Evolutionary conservation across 1,140 invertebrate genomes (phyloP), one percentile per base, ranked within the genome.

Genomic region (Drosophila trapezifrons): DNA sequence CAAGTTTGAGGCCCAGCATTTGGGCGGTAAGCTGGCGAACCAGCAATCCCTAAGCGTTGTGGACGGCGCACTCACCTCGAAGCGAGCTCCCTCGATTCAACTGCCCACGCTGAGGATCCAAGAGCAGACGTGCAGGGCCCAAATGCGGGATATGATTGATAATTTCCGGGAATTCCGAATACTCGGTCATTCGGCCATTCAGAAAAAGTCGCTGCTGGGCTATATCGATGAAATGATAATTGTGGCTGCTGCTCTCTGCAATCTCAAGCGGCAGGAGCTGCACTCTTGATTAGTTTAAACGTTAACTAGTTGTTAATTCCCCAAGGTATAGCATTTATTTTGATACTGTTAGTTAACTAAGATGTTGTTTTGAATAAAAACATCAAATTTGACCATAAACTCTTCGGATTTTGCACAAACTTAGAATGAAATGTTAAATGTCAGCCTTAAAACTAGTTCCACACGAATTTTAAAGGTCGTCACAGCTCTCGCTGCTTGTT

Each of bases 151-250:
- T 7, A 72, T 70, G 51, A 73, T 92, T n/a, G 73, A 83, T 46
- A 37, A 42, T 10, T 52, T 92, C 22, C 67, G 90, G 18, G 80
- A 91, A 20, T 92, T 86, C 46, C 78, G 80, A 37, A 69, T 92
- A 15, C 56, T 92, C 10, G 80, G 80, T 27, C 83, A 90, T n/a
- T 77, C 76, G 22, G 77, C 83, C 8, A 70, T 92, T 42, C 55
- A 83, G 38, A 77, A 92, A 27, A 62, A 78, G 6, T 64, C 78
- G 5, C 13, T 90, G 20, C 77, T 90, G 43, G 76, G 85, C 5
- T 91, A 92, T 58, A 54, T 92, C 1, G 91, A 91, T 76, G 91
- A 92, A 65, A 80, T 91, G 66, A 52, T 92, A 15, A 55, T 89
- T 37, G 78, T 92, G 8, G 78, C 77, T 1, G 79, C 86, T 1